Percentiles rank a stretch among this genome's conserved stretches.
phyloP scores from a whole-genome alignment of 2,888 invertebrate species.

The Merodon equestris region DNA sequence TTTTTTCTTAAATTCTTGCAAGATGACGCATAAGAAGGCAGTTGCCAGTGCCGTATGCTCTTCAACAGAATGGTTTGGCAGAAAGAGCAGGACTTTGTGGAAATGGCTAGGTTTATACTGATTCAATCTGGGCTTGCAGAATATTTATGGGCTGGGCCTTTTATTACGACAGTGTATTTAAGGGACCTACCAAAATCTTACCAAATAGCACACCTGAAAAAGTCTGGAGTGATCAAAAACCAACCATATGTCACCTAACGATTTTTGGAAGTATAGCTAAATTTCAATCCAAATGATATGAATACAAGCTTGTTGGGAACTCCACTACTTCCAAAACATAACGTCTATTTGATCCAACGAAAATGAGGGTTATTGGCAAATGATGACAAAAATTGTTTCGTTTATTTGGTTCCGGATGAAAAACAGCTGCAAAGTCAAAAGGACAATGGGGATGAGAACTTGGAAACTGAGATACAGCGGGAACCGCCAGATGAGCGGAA shows the following conservation, averaged over 20 bases:
- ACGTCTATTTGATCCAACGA: constrained; percentile 4
- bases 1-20: constrained; percentile 38
- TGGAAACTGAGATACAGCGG: not conserved
- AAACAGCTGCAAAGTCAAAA: not conserved
- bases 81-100: constrained; percentile 52
- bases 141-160: constrained; percentile 66
- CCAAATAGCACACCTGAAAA: constrained; percentile 39
- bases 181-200: constrained; percentile 39
- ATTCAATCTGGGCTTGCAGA: constrained; percentile 68
- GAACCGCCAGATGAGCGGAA: not conserved
- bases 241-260: constrained; percentile 22
- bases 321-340: constrained; percentile 28
- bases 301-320: constrained; percentile 49
- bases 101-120: constrained; percentile 71
- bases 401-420: not conserved
- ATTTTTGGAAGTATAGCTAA: constrained; percentile 38
- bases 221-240: constrained; percentile 46
- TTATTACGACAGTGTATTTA: constrained; percentile 56
- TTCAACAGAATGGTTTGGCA: constrained; percentile 63
- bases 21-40: constrained; percentile 27
- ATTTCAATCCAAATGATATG: constrained; percentile 47
- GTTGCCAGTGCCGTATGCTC: constrained; percentile 46
- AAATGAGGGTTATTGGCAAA: not conserved
- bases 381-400: not conserved
- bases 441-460: not conserved